Percentiles rank a stretch among this genome's conserved stretches.
phyloP scores from a whole-genome alignment of 2,888 invertebrate species.

The Lasioglossum zephyrum region DNA sequence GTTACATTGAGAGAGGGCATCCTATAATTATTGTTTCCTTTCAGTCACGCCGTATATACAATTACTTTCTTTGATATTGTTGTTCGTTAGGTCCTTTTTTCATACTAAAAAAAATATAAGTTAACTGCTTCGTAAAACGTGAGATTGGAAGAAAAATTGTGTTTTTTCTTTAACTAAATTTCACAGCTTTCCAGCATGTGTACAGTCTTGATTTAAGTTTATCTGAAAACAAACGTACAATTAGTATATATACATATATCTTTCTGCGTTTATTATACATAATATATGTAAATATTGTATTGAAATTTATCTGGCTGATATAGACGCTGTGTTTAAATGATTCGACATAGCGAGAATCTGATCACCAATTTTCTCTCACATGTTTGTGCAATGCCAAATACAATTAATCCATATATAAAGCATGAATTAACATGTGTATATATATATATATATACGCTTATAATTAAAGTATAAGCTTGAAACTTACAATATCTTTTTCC shows the following conservation, averaged over 20 bases:
- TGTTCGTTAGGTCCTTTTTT: slow-evolving; percentile 26
- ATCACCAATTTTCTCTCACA: slow-evolving; percentile 76
- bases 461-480: neutral
- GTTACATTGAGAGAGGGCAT: slow-evolving; percentile 24
- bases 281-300: slow-evolving; percentile 6
- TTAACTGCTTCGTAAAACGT: slow-evolving; percentile 60
- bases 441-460: neutral
- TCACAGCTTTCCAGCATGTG: slow-evolving; percentile 74
- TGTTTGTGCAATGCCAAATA: slow-evolving; percentile 78
- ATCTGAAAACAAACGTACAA: slow-evolving; percentile 72
- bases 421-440: slow-evolving; percentile 72
- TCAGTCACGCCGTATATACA: slow-evolving; percentile 61
- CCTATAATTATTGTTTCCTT: slow-evolving; percentile 22
- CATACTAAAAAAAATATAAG: slow-evolving; percentile 48
- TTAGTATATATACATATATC: slow-evolving; percentile 29
- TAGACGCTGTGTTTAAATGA: slow-evolving; percentile 69
- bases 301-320: slow-evolving; percentile 73
- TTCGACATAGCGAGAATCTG: slow-evolving; percentile 74
- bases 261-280: neutral
- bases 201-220: slow-evolving; percentile 81
- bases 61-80: slow-evolving; percentile 47
- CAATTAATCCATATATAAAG: slow-evolving; percentile 51
- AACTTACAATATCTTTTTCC: slow-evolving; percentile 81
- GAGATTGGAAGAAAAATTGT: slow-evolving; percentile 72
- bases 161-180: slow-evolving; percentile 71